Evolutionary conservation across 2,888 invertebrate genomes (phyloP), one percentile per base, ranked within the genome.

Genomic region (Pristionchus japonicus): DNA sequence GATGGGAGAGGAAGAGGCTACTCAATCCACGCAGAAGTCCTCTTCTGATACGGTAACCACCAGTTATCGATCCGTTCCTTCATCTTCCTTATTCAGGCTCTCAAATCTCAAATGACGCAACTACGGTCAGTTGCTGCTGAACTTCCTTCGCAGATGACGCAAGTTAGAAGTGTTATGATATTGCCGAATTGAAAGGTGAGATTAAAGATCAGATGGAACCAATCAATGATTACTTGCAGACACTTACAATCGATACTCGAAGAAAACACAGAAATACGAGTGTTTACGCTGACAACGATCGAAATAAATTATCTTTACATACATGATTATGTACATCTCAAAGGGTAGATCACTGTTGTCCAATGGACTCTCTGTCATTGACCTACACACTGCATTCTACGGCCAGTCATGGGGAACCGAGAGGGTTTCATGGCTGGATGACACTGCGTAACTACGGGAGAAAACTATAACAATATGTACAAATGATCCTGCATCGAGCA

Each of bases 221-320:
- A 37, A 23, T 15, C 27, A 47, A 43, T 20, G n/a, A 13, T 34
- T 47, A 3, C 17, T 47, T 77, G 43, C 77, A 77, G 77, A 43
- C 34, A 43, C 43, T 43, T 77, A 77, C 13, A 77, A 77, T 77
- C 47, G 43, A 77, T 74, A 77, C 77, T 77, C 77, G 77, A 77
- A 27, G 77, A 77, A n/a, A 77, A 77, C 77, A 47, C 77, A 23
- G 37, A 77, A 77, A 77, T n/a, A 77, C n/a, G 77, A 77, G 77
- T 77, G 77, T 77, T 77, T 47, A 77, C 43, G 77, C 77, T 77
- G 77, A 77, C 77, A 77, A 77, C 17, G 27, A 77, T 77, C 77
- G 77, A 77, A 77, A 77, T 77, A 77, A 77, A 77, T 77, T 77
- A 77, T 77, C 77, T 77, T 77, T 77, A 77, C 43, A 77, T 74